Conservation (phyloP, 1,140 invertebrate species). For the Chelonus insularis region DNA sequence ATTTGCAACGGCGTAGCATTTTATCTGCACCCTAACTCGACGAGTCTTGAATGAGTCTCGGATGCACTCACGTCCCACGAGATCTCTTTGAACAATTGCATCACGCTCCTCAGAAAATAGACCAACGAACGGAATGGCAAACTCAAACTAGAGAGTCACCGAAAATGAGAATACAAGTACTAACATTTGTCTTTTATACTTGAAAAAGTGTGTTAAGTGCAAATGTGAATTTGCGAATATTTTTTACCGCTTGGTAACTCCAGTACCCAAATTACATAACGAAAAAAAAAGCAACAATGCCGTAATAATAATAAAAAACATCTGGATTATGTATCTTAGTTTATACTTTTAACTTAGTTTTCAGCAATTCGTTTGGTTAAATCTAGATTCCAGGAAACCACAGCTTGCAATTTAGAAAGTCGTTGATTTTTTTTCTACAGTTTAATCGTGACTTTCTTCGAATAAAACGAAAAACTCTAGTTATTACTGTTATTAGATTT, state of each 20-base stretch:
- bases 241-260: background rate
- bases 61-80: background rate
- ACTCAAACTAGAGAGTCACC: background rate
- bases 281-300: no score
- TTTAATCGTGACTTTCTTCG: no score
- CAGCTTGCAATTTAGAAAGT: no score
- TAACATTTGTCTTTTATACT: background rate
- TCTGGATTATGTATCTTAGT: no score
- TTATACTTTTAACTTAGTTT: no score
- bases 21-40: background rate
- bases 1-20: background rate
- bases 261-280: no score
- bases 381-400: no score
- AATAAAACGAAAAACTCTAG: no score
- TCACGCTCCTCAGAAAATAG: background rate
- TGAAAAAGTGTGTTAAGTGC: background rate
- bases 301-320: no score
- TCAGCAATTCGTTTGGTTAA: no score
- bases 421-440: no score
- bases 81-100: slow-evolving; percentile 1
- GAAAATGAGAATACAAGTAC: background rate
- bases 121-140: background rate
- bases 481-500: no score
- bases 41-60: background rate
- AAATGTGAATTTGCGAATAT: background rate